Evolutionary conservation across 2,888 invertebrate genomes (phyloP).

Genomic region (Sycophila texana): DNA sequence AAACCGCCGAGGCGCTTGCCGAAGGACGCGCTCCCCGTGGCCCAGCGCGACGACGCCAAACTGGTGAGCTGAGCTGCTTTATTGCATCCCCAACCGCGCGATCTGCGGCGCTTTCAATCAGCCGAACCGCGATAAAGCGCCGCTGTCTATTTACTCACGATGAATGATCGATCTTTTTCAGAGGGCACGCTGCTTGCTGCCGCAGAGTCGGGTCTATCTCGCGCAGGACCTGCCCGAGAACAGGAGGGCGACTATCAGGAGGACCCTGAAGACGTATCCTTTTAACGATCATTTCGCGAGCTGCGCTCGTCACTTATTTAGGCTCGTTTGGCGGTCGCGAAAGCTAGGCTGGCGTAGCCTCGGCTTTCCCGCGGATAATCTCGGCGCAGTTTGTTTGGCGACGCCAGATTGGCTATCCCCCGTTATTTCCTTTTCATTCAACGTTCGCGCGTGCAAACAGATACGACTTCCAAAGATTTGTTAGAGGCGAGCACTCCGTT

Average conservation of each 20-base stretch:
- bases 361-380: not conserved
- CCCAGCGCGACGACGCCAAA: slow-evolving; percentile 57
- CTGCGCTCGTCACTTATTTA: slow-evolving; percentile 14
- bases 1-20: slow-evolving; percentile 64
- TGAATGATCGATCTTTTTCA: slow-evolving; percentile 52
- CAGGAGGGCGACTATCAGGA: slow-evolving; percentile 49
- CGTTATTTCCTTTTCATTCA: slow-evolving; percentile 34
- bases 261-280: slow-evolving; percentile 71
- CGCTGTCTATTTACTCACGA: not conserved
- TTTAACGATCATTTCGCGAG: slow-evolving; percentile 56
- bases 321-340: slow-evolving; percentile 3
- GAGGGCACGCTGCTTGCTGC: slow-evolving; percentile 62
- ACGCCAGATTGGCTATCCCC: slow-evolving; percentile 28
- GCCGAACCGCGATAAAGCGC: too few relatives aligned
- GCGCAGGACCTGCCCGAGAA: slow-evolving; percentile 59
- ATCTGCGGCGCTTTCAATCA: not conserved
- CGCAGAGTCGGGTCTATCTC: slow-evolving; percentile 59
- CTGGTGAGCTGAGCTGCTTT: slow-evolving; percentile 61
- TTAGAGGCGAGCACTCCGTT: not conserved
- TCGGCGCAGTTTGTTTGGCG: slow-evolving; percentile 18
- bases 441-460: slow-evolving; percentile 9
- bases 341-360: not conserved
- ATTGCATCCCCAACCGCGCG: too few relatives aligned
- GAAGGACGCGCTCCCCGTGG: slow-evolving; percentile 61
- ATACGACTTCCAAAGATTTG: slow-evolving; percentile 3